phyloP scores from a whole-genome alignment of 2,113 vertebrate genomes.

The Tichodroma muraria region DNA sequence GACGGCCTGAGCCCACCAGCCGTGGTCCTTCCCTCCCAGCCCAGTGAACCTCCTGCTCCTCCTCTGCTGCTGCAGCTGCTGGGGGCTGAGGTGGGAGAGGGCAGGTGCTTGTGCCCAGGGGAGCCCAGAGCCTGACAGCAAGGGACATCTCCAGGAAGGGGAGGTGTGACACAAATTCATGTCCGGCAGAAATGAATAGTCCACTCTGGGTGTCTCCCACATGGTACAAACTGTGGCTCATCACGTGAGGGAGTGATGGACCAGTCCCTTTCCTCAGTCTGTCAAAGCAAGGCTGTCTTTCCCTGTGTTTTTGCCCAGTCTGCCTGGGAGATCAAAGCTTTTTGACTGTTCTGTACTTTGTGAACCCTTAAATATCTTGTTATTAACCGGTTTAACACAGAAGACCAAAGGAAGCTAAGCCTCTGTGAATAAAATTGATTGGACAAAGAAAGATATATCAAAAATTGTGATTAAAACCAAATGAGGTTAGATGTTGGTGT shows the following conservation, averaged over 20 bases:
- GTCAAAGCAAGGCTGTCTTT: not conserved
- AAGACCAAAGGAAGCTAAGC: not conserved
- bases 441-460: not conserved
- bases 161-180: not conserved
- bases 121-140: not conserved
- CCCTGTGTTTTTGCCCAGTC: not conserved
- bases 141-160: not conserved
- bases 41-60: not conserved
- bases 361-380: not conserved
- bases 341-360: not conserved
- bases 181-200: not conserved
- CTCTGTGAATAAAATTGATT: not conserved
- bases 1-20: not conserved
- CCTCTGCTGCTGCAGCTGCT: no score
- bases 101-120: accelerated
- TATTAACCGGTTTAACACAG: accelerated
- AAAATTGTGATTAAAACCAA: not conserved
- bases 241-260: not conserved
- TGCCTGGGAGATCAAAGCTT: not conserved
- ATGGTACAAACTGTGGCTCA: not conserved
- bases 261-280: not conserved
- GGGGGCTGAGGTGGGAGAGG: not conserved
- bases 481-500: not conserved
- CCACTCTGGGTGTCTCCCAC: not conserved
- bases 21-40: not conserved